These are phyloP conservation scores for Trichopoda pennipes DNA, from an alignment of 2,888 invertebrate genomes.

Conservation along the genomic window DNA sequence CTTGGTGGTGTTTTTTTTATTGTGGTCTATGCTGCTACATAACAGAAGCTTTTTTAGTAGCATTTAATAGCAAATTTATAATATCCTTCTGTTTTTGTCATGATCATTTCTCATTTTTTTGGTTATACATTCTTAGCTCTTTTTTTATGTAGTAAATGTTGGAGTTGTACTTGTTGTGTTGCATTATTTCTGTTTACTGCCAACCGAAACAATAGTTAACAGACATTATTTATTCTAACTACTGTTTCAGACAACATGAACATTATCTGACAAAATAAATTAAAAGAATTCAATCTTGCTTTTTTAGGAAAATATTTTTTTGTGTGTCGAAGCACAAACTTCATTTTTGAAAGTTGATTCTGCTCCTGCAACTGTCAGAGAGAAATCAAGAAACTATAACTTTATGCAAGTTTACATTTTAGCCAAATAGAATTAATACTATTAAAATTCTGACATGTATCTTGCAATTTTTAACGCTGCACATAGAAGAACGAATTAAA, in stretches of 20 bases:
- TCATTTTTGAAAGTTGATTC: too few relatives aligned
- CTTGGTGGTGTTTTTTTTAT: constrained; percentile 17
- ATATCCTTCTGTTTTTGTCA: constrained; percentile 69
- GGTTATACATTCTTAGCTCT: background rate
- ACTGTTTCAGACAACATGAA: constrained; percentile 60
- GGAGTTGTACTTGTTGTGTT: constrained; percentile 32
- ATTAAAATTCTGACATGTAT: background rate
- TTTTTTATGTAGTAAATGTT: constrained; percentile 31
- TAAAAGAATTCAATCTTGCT: constrained; percentile 34
- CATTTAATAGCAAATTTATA: constrained; percentile 68
- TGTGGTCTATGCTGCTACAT: constrained; percentile 27
- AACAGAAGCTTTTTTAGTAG: constrained; percentile 65
- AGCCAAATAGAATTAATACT: constrained; percentile 13
- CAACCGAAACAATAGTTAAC: constrained; percentile 67
- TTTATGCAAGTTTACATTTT: too few relatives aligned
- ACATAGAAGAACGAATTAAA: constrained; percentile 33
- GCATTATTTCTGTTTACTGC: constrained; percentile 52
- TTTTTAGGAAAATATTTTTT: background rate
- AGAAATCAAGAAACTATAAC: too few relatives aligned
- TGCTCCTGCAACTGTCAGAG: too few relatives aligned
- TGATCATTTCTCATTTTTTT: constrained; percentile 67
- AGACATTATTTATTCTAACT: constrained; percentile 68
- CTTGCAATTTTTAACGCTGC: constrained; percentile 22
- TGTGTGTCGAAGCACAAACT: background rate
- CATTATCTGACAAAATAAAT: constrained; percentile 19